Evolutionary conservation across 2,113 vertebrate species (phyloP).

Genomic region (Stercorarius parasiticus): DNA sequence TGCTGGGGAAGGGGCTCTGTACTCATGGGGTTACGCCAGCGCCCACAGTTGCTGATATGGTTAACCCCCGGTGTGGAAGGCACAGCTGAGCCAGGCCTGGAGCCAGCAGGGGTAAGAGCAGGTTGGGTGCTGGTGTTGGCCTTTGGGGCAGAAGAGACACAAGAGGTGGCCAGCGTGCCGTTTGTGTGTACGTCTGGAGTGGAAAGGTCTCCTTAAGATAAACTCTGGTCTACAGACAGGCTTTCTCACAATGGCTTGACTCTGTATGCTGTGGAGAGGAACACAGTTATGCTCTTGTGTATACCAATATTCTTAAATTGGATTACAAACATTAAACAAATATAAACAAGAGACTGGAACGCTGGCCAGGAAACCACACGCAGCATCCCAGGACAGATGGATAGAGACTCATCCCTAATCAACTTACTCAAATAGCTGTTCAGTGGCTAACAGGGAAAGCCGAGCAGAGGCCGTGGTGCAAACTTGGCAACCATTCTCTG

Average conservation of each 20-base stretch:
- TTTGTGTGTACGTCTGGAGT: background rate
- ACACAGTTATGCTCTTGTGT: too few species aligned
- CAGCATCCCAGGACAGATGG: background rate
- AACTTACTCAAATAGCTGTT: background rate
- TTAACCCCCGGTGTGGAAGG: background rate
- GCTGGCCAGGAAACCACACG: background rate
- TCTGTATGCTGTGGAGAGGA: background rate
- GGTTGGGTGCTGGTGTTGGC: accelerated
- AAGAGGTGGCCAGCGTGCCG: accelerated
- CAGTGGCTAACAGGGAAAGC: background rate
- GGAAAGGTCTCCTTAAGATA: too few species aligned
- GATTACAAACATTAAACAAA: background rate
- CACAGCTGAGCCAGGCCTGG: background rate
- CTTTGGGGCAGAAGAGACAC: accelerated
- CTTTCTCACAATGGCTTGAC: accelerated
- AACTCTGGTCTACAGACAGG: too few species aligned
- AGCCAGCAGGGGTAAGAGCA: background rate
- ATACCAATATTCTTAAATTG: background rate
- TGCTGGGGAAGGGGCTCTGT: background rate
- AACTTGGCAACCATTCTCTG: background rate
- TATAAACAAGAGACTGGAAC: background rate
- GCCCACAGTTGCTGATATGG: accelerated
- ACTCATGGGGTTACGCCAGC: too few species aligned
- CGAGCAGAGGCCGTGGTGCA: accelerated
- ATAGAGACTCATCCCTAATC: background rate